Conservation (phyloP, 2,113 vertebrate species). For the Misgurnus mizolepis region DNA sequence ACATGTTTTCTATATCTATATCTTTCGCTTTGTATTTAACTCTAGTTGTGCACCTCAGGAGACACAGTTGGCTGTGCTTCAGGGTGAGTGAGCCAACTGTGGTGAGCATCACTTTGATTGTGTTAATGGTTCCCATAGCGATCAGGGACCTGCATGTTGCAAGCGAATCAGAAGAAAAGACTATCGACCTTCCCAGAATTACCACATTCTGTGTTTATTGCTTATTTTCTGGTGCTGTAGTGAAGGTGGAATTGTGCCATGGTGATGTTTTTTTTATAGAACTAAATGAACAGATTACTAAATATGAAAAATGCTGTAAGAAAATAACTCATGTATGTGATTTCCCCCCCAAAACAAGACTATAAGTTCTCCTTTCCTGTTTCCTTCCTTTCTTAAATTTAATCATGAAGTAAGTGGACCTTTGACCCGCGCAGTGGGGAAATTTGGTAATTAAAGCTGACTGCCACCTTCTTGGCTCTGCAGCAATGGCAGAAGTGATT, state of each 20-base stretch:
- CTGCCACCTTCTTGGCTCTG: conserved; percentile 50
- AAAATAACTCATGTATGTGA: neutral
- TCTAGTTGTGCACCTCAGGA: neutral
- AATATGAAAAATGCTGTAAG: neutral
- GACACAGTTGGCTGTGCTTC: neutral
- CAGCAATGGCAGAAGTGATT: conserved; percentile 55
- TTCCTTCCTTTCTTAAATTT: conserved; percentile 58
- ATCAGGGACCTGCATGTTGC: neutral
- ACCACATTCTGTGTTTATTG: neutral
- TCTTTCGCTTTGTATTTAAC: neutral
- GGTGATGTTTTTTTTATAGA: neutral
- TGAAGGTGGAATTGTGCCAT: conserved; percentile 1
- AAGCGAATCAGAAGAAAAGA: neutral
- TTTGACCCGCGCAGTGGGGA: conserved; percentile 56
- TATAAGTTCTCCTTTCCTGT: conserved; percentile 47
- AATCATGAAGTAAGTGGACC: conserved; percentile 52
- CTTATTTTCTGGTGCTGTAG: neutral
- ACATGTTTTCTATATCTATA: no score
- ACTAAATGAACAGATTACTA: neutral
- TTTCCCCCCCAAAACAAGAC: conserved; percentile 37
- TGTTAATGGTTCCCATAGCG: conserved; percentile 26
- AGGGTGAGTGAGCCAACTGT: conserved; percentile 8
- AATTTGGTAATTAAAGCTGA: conserved; percentile 65
- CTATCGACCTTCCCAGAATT: neutral
- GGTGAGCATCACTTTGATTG: conserved; percentile 13